Base-by-base conservation (phyloP, 2,113 vertebrate genomes). In the Mobula hypostoma region DNA sequence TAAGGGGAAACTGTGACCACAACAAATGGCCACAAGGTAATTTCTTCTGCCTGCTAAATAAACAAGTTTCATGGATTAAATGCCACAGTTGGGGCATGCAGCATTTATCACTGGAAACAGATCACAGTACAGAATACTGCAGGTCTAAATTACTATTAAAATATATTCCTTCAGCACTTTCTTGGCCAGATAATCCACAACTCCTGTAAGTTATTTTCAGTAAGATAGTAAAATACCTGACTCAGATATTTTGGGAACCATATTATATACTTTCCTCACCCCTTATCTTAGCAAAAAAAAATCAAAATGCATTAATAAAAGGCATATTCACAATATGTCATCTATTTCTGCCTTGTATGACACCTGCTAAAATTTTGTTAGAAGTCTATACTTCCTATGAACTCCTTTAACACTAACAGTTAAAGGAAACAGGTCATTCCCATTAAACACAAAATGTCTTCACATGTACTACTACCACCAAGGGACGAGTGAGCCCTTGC, bases 91-190 rank as follows among this genome's bases (percentile, higher is more conserved):
- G 85, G 14, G 29, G 32, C 15, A 32, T 94, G 8, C 63, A 61
- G 27, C 21, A 76, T 14, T n/a, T 79, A 77, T 3, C 77, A 94
- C 66, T 79, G 40, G 9, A 94, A 80, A 14, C 27, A 79, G 56
- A 94, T 9, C 74, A 72, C 29, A 74, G 19, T 27, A 93, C 70
- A 74, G 68, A 94, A 63, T 36, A 94, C 94, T 32, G 94, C 19
- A 80, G 15, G 17, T 56, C 24, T 58, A 80, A 77, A 94, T 66
- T 63, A 78, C 95, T 94, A 94, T 95, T 96, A 95, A 95, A 95
- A 95, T 95, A 95, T 96, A 95, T 95, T 94, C 66, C 94, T 95
- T 63, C 70, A 74, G 91, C 68, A 93, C 40, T 40, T 19, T 14
- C 15, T 19, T 93, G 36, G 66, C 90, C 68, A 68, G 24, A 24